Evolutionary conservation across 2,797 vertebrate species (phyloP), one percentile per base, ranked within the genome.

Genomic region (Macropodus opercularis): DNA sequence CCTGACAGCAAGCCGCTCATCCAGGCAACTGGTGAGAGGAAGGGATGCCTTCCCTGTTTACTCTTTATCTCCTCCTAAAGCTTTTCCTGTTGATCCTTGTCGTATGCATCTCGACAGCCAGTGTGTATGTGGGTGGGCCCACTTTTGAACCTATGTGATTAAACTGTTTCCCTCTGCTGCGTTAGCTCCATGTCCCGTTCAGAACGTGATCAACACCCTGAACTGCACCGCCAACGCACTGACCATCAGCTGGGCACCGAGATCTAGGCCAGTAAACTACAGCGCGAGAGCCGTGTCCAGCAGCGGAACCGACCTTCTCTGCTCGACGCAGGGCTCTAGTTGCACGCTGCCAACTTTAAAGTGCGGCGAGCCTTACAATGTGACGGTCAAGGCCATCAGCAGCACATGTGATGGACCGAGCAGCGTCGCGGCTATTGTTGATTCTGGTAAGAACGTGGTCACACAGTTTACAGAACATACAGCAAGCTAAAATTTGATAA

Each of bases 331-430:
- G 21, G 48, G 2, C 4, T 75, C 69, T 6, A 71, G 29, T 40
- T 94, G 93, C 56, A 61, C 27, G 0, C 8, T 93, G 24, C 3
- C 18, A 1, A 12, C 51, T 6, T 68, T 93, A 5, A 54, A 61
- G 24, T 94, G 93, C 35, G 92, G 93, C 13, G 38, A 81, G 41
- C 76, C 57, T 59, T 93, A 93, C 80, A 81, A 32, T 0, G 81
- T 93, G 40, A 75, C 52, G 0, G 82, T 92, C 58, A 79, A 34
- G 49, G 83, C 88, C 17, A 39, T 54, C 44, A 90, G 85, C 70
- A 69, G 57, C 65, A 74, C 75, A 5, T 93, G 92, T 59, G 72
- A 72, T 22, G 91, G 92, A 36, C 60, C 65, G 1, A 70, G 50
- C 60, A 91, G 84, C 2, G 21, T 12, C 10, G 54, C 55, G 0